phyloP scores from a whole-genome alignment of 2,888 invertebrate species.

The Diarsia dahlii region DNA sequence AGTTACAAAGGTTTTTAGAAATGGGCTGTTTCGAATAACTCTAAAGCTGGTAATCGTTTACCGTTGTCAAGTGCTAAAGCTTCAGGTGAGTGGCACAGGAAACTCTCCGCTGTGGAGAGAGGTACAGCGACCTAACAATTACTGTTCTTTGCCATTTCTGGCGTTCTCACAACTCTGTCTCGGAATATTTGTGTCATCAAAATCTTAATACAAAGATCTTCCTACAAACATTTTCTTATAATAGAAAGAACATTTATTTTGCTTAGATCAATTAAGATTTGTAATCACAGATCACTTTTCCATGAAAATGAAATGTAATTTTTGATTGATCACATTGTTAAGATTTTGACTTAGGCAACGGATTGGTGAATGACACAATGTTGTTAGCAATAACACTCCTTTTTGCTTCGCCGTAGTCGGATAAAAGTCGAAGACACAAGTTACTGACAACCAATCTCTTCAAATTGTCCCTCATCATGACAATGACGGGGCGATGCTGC shows the following conservation, averaged over 20 bases:
- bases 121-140: background rate
- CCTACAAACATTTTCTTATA: background rate
- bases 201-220: background rate
- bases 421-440: background rate
- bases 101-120: background rate
- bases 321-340: background rate
- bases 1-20: background rate
- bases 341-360: background rate
- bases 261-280: background rate
- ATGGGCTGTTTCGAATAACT: background rate
- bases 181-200: background rate
- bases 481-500: background rate
- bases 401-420: no score
- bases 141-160: background rate
- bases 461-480: background rate
- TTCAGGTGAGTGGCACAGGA: background rate
- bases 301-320: background rate
- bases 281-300: background rate
- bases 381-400: background rate
- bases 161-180: background rate
- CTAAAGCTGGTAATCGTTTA: background rate
- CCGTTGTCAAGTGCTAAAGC: slow-evolving; percentile 1
- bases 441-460: background rate
- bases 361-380: background rate
- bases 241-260: background rate